A percentile compares a stretch with the other conserved stretches of the same genome.
Conservation (phyloP, 2,113 vertebrate genomes). For the Zeus faber region DNA sequence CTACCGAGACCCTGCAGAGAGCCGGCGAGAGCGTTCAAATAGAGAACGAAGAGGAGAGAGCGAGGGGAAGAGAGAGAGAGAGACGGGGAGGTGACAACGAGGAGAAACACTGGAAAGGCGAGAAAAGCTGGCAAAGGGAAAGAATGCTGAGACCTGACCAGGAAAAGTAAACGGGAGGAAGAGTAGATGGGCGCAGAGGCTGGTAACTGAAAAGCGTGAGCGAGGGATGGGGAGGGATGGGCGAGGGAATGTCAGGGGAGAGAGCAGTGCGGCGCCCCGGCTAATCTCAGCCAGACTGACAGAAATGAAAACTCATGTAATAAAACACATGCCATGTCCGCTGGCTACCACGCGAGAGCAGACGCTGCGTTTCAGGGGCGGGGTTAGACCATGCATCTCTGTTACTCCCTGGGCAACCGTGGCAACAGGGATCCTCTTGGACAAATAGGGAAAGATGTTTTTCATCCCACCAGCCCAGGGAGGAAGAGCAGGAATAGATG, state of each 20-base stretch:
- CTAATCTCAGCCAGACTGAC: slow-evolving; percentile 53
- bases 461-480: no score
- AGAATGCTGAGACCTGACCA: background rate
- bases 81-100: background rate
- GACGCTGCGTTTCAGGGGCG: slow-evolving; percentile 48
- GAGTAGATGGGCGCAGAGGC: background rate
- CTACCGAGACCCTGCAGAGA: slow-evolving; percentile 40
- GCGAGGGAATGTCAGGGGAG: background rate
- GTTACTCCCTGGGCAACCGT: no score
- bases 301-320: slow-evolving; percentile 66
- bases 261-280: slow-evolving; percentile 1
- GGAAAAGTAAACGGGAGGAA: background rate
- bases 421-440: no score
- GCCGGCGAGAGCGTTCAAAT: slow-evolving; percentile 28
- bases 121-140: background rate
- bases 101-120: background rate
- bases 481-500: no score
- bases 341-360: slow-evolving; percentile 44
- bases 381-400: no score
- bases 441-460: no score
- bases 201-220: background rate
- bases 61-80: background rate
- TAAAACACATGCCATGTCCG: slow-evolving; percentile 47
- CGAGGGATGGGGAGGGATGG: background rate
- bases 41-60: slow-evolving; percentile 3